Evolutionary conservation across 2,888 invertebrate genomes (phyloP).

Genomic region (Lottia scabra): DNA sequence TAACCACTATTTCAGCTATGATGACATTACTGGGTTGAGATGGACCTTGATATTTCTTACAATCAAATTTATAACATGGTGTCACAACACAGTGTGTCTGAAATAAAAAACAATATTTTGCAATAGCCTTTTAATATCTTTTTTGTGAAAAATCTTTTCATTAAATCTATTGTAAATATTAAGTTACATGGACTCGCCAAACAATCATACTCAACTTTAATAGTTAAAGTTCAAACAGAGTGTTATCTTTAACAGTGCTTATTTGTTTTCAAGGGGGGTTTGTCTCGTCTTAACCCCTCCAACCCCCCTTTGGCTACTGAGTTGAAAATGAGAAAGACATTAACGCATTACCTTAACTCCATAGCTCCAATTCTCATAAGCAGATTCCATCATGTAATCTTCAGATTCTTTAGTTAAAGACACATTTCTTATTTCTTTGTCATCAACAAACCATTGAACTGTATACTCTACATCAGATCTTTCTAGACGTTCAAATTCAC

Average conservation of each 20-base stretch:
- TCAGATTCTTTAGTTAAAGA: background rate
- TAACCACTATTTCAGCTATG: constrained; percentile 6
- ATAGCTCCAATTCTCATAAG: constrained; percentile 23
- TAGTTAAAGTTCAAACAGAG: too few species aligned
- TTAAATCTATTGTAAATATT: too few species aligned
- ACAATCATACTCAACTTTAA: too few species aligned
- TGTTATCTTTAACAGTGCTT: too few species aligned
- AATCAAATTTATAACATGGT: constrained; percentile 37
- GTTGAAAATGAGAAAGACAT: too few species aligned
- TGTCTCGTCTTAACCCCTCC: too few species aligned
- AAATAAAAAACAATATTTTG: background rate
- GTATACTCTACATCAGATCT: constrained; percentile 29
- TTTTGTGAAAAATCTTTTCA: too few species aligned
- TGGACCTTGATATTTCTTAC: constrained; percentile 12
- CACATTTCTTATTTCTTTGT: background rate
- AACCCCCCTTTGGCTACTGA: too few species aligned
- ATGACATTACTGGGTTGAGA: constrained; percentile 7
- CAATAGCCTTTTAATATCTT: too few species aligned
- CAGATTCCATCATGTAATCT: constrained; percentile 18
- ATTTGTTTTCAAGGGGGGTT: too few species aligned
- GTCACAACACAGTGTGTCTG: constrained; percentile 35
- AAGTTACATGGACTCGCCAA: too few species aligned
- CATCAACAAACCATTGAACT: constrained; percentile 28
- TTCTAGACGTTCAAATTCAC: constrained; percentile 24
- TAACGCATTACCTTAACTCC: constrained; percentile 29